Percentiles rank a stretch among this genome's conserved stretches.
These are phyloP conservation scores for Diadema setosum DNA, from an alignment of 35 echinoderm and acorn worm genomes.

Conservation along the genomic window DNA sequence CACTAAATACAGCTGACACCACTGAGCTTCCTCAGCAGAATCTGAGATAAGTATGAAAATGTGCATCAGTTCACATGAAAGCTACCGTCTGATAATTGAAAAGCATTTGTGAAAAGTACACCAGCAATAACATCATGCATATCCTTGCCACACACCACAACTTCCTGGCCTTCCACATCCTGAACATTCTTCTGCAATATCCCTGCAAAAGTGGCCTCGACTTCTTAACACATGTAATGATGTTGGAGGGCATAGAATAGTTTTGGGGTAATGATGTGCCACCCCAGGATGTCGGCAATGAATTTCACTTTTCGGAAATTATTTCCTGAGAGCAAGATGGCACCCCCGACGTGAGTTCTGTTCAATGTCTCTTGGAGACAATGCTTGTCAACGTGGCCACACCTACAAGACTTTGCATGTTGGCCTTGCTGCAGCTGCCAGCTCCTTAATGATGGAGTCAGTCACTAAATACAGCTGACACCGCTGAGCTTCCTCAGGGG, in stretches of 20 bases:
- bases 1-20: too few species aligned
- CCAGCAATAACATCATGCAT: neutral
- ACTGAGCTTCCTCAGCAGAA: too few species aligned
- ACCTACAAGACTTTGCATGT: neutral
- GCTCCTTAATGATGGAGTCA: too few species aligned
- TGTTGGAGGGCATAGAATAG: neutral
- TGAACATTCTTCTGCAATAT: neutral
- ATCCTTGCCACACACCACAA: neutral
- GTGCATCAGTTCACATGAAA: neutral
- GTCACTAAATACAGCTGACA: too few species aligned
- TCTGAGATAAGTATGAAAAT: too few species aligned
- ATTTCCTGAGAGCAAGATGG: neutral
- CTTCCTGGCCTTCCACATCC: neutral
- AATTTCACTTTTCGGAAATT: neutral
- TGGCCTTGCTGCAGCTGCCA: neutral
- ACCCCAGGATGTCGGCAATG: neutral
- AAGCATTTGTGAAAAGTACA: neutral
- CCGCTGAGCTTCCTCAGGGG: constrained; percentile 25
- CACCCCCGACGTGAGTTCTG: neutral
- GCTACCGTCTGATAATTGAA: neutral
- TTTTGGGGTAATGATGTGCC: neutral
- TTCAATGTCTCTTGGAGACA: neutral
- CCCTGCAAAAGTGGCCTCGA: neutral
- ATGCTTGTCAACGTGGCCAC: neutral
- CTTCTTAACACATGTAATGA: neutral